Evolutionary conservation across 92 coral and sea anemone species (phyloP).

Genomic region (Porites evermanni): DNA sequence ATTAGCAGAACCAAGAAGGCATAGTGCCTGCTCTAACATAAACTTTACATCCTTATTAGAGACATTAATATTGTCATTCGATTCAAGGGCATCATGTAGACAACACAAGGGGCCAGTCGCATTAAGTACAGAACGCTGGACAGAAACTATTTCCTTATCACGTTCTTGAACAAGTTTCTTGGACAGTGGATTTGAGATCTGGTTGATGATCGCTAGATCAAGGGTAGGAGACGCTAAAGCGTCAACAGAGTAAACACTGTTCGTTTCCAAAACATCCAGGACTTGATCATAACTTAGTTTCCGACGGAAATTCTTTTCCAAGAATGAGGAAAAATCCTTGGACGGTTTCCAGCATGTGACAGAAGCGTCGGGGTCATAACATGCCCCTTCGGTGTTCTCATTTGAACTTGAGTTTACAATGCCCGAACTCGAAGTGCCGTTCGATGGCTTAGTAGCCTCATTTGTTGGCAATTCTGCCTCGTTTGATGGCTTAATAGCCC

Average conservation of each 20-base stretch:
- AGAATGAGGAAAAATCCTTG: conserved; percentile 3
- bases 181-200: background rate
- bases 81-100: conserved; percentile 35
- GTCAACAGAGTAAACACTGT: background rate
- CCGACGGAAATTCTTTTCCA: conserved; percentile 3
- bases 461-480: background rate
- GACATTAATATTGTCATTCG: background rate
- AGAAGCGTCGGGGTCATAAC: background rate
- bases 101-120: conserved; percentile 40
- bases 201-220: background rate
- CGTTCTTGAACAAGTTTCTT: conserved; percentile 38
- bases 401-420: too few species aligned
- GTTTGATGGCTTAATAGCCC: conserved; percentile 1
- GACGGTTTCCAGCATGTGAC: background rate
- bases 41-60: conserved; percentile 33
- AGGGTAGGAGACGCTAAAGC: background rate
- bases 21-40: conserved; percentile 26
- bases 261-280: background rate
- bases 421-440: background rate
- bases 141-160: conserved; percentile 44
- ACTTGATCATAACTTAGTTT: background rate
- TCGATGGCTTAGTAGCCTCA: background rate
- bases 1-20: conserved; percentile 41
- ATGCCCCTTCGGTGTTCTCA: too few species aligned
- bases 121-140: conserved; percentile 33